Percentiles rank a stretch among this genome's conserved stretches.
Conservation (phyloP, 2,888 invertebrate species). For the Drosophila nr. perissopoda region DNA sequence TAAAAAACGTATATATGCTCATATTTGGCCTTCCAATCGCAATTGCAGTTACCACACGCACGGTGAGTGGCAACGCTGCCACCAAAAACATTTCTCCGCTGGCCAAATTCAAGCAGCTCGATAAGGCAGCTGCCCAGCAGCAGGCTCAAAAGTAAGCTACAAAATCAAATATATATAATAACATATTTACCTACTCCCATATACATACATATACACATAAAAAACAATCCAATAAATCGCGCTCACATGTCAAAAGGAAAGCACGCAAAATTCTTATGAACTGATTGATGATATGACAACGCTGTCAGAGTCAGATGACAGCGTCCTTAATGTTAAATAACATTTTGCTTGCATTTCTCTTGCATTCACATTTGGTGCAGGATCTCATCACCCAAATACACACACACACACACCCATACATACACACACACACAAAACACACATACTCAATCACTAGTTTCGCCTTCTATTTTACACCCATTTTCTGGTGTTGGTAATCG, state of each 20-base stretch:
- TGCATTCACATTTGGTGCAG: conserved; percentile 38
- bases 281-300: conserved; percentile 3
- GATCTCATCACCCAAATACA: conserved; percentile 16
- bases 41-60: conserved; percentile 83
- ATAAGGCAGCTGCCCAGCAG: conserved; percentile 92
- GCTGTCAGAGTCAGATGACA: neutral
- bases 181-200: conserved; percentile 14
- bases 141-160: conserved; percentile 90
- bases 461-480: conserved; percentile 36
- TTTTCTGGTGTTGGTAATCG: conserved; percentile 51
- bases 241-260: conserved; percentile 10
- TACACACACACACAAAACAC: conserved; percentile 18
- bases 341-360: conserved; percentile 37
- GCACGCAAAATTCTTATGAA: conserved; percentile 19
- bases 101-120: conserved; percentile 96
- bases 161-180: neutral
- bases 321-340: neutral
- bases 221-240: conserved; percentile 5
- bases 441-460: conserved; percentile 28
- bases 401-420: conserved; percentile 15
- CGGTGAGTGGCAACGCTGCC: conserved; percentile 87
- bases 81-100: conserved; percentile 93
- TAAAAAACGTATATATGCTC: neutral
- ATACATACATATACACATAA: conserved; percentile 13
- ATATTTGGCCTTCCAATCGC: neutral